Evolutionary conservation across 2,888 invertebrate genomes (phyloP).

Genomic region (Sesamia inferens): DNA sequence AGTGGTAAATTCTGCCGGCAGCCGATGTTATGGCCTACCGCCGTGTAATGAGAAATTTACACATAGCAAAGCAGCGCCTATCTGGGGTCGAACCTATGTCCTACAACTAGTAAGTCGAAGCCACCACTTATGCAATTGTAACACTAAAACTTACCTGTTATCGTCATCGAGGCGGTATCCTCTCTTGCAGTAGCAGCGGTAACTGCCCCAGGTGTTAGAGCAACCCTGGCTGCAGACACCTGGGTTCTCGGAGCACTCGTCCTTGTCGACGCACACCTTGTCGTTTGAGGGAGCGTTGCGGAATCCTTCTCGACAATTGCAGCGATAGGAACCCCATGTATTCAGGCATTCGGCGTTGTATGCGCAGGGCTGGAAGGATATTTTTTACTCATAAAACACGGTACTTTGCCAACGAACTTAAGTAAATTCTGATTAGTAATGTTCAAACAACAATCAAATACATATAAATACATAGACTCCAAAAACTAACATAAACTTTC

Average conservation of each 20-base stretch:
- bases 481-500: too few species aligned
- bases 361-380: conserved; percentile 79
- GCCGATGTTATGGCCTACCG: too few species aligned
- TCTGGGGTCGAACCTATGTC: too few species aligned
- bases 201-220: conserved; percentile 97
- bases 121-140: background rate
- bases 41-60: too few species aligned
- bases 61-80: too few species aligned
- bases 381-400: too few species aligned
- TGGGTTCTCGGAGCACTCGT: conserved; percentile 91
- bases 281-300: conserved; percentile 84
- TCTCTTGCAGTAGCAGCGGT: conserved; percentile 95
- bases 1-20: too few species aligned
- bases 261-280: conserved; percentile 91
- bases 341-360: conserved; percentile 85
- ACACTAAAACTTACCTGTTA: conserved; percentile 88
- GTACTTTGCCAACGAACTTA: too few species aligned
- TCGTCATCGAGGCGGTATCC: conserved; percentile 95
- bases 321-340: conserved; percentile 86
- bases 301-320: conserved; percentile 84
- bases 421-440: too few species aligned
- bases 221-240: conserved; percentile 95
- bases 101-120: too few species aligned
- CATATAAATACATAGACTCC: too few species aligned
- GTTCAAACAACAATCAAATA: too few species aligned